Conservation (phyloP, 2,888 invertebrate genomes). For the Itoplectis maculator region DNA sequence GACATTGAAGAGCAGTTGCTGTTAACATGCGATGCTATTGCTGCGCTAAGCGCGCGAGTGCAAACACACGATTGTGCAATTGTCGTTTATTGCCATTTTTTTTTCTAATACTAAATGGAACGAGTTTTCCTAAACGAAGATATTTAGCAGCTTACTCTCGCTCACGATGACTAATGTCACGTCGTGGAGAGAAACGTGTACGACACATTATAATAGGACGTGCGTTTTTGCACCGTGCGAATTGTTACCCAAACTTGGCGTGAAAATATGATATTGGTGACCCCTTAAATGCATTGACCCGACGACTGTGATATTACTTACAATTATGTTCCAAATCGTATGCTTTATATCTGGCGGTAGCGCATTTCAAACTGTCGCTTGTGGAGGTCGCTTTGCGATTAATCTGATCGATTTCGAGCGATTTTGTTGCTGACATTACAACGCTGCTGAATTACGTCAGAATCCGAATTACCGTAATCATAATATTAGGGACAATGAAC, state of each 20-base stretch:
- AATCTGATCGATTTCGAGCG: slow-evolving; percentile 9
- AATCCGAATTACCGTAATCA: slow-evolving; percentile 22
- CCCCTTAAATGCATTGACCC: slow-evolving; percentile 25
- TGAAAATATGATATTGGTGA: slow-evolving; percentile 18
- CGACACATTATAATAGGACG: slow-evolving; percentile 21
- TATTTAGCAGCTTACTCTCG: slow-evolving; percentile 53
- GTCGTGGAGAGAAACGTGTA: not conserved
- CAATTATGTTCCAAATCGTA: slow-evolving; percentile 23
- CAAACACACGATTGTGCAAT: slow-evolving; percentile 36
- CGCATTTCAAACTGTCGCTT: slow-evolving; percentile 1
- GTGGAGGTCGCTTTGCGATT: slow-evolving; percentile 22
- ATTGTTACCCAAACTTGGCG: not conserved
- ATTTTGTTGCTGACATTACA: slow-evolving; percentile 39
- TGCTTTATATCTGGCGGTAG: slow-evolving; percentile 23
- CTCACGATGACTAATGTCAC: slow-evolving; percentile 28
- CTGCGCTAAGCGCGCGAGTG: slow-evolving; percentile 69
- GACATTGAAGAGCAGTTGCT: slow-evolving; percentile 58
- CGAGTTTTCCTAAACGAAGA: slow-evolving; percentile 20
- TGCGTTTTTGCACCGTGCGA: slow-evolving; percentile 14
- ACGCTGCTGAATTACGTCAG: slow-evolving; percentile 16
- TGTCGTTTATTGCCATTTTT: slow-evolving; percentile 60
- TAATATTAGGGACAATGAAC: slow-evolving; percentile 47
- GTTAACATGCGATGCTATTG: slow-evolving; percentile 51
- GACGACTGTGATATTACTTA: slow-evolving; percentile 14
- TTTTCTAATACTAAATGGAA: slow-evolving; percentile 40